Percentiles rank a stretch among this genome's conserved stretches.
These are phyloP conservation scores for Xiphophorus maculatus DNA, from an alignment of 2,113 vertebrate genomes.

Conservation along the genomic window DNA sequence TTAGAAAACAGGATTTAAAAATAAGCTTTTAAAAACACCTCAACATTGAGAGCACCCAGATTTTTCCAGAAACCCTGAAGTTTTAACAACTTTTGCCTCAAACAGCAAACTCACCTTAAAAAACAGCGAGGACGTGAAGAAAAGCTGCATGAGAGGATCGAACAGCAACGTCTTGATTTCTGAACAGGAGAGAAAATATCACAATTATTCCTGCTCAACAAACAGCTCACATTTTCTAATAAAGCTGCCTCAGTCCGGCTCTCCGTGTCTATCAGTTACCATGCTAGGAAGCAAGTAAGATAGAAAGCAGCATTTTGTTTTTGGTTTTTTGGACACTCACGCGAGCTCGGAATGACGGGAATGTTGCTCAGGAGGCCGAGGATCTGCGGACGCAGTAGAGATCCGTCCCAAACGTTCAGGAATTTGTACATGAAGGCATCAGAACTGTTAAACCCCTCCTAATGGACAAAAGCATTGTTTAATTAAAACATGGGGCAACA, in stretches of 20 bases:
- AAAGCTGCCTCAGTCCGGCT: not conserved
- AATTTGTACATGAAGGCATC: slow-evolving; percentile 91
- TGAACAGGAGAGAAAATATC: slow-evolving; percentile 65
- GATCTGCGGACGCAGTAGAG: slow-evolving; percentile 82
- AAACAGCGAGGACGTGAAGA: slow-evolving; percentile 90
- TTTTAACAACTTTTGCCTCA: not conserved
- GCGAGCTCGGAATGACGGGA: slow-evolving; percentile 81
- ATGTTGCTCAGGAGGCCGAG: slow-evolving; percentile 88
- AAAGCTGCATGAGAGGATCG: slow-evolving; percentile 87
- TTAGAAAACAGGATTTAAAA: not conserved
- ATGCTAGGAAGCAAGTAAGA: too few relatives aligned
- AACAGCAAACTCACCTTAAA: slow-evolving; percentile 85
- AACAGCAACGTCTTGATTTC: slow-evolving; percentile 84
- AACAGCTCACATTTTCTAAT: not conserved
- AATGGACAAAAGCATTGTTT: slow-evolving; percentile 21
- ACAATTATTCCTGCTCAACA: not conserved
- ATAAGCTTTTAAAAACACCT: not conserved
- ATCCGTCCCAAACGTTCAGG: slow-evolving; percentile 90
- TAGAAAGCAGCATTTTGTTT: too few relatives aligned
- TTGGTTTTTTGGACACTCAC: slow-evolving; percentile 73
- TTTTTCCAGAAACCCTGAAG: not conserved
- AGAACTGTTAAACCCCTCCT: slow-evolving; percentile 90
- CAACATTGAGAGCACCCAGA: not conserved
- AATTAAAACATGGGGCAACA: not conserved
- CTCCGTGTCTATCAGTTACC: too few relatives aligned